phyloP scores from a whole-genome alignment of 2,797 vertebrate species.

The Heteromormyrus szaboi region DNA sequence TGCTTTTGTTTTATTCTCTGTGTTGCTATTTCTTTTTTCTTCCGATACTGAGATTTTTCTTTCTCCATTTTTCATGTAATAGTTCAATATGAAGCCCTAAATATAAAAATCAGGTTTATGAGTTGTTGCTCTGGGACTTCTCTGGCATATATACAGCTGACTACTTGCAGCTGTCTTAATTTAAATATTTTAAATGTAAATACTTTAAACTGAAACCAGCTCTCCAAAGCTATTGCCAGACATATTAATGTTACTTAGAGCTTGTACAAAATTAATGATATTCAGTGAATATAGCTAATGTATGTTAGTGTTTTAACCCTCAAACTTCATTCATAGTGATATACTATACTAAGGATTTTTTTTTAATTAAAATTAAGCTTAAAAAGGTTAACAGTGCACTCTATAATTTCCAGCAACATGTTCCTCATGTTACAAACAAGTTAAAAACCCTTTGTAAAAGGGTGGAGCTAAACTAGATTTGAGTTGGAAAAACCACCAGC shows the following conservation, averaged over 20 bases:
- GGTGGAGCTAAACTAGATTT: background rate
- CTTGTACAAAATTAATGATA: background rate
- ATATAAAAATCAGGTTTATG: background rate
- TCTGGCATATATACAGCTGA: background rate
- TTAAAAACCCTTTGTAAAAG: background rate
- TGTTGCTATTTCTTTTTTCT: background rate
- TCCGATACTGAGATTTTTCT: background rate
- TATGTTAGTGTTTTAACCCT: background rate
- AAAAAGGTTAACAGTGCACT: background rate
- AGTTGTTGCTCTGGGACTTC: background rate
- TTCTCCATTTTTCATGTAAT: background rate
- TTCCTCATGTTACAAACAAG: background rate
- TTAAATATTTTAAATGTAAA: background rate
- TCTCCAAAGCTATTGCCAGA: background rate
- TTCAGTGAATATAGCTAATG: background rate
- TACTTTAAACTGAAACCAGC: background rate
- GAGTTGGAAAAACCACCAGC: background rate
- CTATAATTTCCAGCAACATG: background rate
- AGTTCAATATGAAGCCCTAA: background rate
- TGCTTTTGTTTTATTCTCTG: background rate
- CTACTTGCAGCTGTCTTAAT: background rate
- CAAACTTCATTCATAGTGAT: background rate
- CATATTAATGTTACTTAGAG: background rate
- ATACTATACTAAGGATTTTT: background rate
- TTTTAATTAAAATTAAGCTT: background rate